Evolutionary conservation across 2,888 invertebrate species (phyloP).

Genomic region (Ormyrus pomaceus): DNA sequence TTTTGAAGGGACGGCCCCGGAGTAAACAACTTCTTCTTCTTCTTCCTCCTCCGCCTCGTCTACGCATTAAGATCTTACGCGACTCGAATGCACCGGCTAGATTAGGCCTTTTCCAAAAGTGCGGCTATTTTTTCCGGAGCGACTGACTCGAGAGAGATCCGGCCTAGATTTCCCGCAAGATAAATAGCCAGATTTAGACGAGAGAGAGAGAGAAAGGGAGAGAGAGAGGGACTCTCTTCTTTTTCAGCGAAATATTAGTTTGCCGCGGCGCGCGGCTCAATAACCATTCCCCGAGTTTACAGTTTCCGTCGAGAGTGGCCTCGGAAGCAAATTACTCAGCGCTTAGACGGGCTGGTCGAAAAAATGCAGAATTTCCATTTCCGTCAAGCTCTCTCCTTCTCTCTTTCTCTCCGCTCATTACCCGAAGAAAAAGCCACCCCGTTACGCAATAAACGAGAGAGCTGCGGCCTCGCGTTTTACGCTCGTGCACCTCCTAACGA

Average conservation of each 20-base stretch:
- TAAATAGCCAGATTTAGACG: no score
- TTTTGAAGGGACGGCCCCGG: conserved; percentile 13
- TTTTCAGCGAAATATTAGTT: no score
- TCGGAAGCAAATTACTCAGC: no score
- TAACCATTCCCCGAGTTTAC: no score
- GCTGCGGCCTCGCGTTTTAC: conserved; percentile 9
- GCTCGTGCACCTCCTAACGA: conserved; percentile 40
- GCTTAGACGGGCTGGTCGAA: neutral
- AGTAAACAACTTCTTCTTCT: conserved; percentile 32
- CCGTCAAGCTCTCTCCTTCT: no score
- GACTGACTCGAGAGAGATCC: neutral
- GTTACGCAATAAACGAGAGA: no score
- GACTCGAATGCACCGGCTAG: neutral
- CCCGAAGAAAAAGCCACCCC: no score
- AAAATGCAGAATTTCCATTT: neutral
- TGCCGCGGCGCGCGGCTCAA: no score
- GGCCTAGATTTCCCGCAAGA: no score
- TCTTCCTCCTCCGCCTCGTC: neutral
- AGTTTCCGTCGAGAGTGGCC: no score
- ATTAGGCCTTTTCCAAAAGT: conserved; percentile 15
- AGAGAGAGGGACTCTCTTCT: neutral
- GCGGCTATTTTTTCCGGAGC: neutral
- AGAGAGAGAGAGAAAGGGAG: neutral
- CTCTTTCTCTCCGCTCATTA: no score
- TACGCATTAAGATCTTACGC: conserved; percentile 43